Conservation (phyloP, 2,888 invertebrate genomes). For the Colostygia pectinataria region DNA sequence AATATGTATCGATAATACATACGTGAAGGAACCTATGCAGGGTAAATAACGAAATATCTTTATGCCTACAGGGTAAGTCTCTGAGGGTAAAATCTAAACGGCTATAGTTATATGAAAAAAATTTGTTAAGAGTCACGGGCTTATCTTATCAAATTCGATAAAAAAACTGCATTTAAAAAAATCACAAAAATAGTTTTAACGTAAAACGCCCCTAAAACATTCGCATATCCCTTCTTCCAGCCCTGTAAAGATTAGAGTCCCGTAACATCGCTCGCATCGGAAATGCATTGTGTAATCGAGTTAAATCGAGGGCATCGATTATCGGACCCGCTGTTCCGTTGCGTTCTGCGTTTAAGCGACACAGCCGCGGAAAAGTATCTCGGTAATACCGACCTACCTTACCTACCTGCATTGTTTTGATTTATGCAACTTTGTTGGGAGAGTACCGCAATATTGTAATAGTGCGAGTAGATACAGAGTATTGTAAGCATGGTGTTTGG, state of each 20-base stretch:
- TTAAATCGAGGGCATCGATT: slow-evolving; percentile 48
- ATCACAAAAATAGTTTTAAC: too few species aligned
- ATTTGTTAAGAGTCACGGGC: too few species aligned
- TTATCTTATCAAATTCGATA: too few species aligned
- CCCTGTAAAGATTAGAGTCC: slow-evolving; percentile 17
- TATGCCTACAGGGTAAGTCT: too few species aligned
- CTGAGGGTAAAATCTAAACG: too few species aligned
- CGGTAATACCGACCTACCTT: slow-evolving; percentile 14
- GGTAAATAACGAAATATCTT: too few species aligned
- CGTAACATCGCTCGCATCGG: slow-evolving; percentile 42
- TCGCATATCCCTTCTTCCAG: not conserved
- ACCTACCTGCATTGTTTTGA: slow-evolving; percentile 27
- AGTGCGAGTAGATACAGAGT: too few species aligned
- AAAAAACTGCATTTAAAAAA: too few species aligned
- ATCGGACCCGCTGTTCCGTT: slow-evolving; percentile 45
- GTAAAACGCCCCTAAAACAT: too few species aligned
- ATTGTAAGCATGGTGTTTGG: too few species aligned
- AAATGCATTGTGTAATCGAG: slow-evolving; percentile 53
- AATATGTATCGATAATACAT: slow-evolving; percentile 2
- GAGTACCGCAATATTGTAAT: slow-evolving; percentile 24
- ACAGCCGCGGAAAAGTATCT: slow-evolving; percentile 39
- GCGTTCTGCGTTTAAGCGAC: slow-evolving; percentile 35
- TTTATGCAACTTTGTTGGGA: slow-evolving; percentile 35
- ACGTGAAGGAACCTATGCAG: not conserved
- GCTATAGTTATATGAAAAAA: too few species aligned